Base-by-base conservation (phyloP, 2,797 vertebrate species). In the Loriculus beryllinus region DNA sequence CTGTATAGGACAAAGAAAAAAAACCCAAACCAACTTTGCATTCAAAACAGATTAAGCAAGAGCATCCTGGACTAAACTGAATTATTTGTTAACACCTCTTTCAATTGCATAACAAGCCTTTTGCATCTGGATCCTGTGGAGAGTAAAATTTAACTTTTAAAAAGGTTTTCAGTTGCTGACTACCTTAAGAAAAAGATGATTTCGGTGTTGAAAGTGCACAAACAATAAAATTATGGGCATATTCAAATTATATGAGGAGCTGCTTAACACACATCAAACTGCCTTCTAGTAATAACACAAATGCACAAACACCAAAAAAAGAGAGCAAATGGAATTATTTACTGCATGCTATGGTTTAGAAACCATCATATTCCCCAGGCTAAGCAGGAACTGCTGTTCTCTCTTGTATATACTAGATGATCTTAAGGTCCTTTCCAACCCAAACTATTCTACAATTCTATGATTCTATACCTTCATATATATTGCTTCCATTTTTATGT, bases 201-300 rank as follows among this genome's bases (percentile, higher is more conserved):
- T 64, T 83, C 52, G 43, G 10, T 84, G 33, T 18, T 78, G 42
- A 91, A 88, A 82, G 18, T 91, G 79, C 7, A 71, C 16, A 71
- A 2, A 4, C 23, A 76, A n/a, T 67, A 71, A 31, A 59, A 86
- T 62, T 63, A 88, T 37, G 37, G 28, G 13, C 47, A 63, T 28
- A 63, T 78, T 92, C 8, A 90, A 92, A 69, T 33, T 40, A 48
- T 82, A 95, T 56, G 85, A 93, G 80, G 26, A 92, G 9, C 71
- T 94, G n/a, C 31, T 92, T 86, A 75, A n/a, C 62, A 81, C 3
- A 12, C 89, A 92, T 51, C 29, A 83, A 74, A 86, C 82, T 72
- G 40, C 65, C 93, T 89, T 85, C 51, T 42, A 94, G 56, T 84
- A 94, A 94, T 81, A 94, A 90, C 72, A 87, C 49, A 91, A 21